Conservation (phyloP, 2,113 vertebrate genomes). For the Actenoides lindsayi region DNA sequence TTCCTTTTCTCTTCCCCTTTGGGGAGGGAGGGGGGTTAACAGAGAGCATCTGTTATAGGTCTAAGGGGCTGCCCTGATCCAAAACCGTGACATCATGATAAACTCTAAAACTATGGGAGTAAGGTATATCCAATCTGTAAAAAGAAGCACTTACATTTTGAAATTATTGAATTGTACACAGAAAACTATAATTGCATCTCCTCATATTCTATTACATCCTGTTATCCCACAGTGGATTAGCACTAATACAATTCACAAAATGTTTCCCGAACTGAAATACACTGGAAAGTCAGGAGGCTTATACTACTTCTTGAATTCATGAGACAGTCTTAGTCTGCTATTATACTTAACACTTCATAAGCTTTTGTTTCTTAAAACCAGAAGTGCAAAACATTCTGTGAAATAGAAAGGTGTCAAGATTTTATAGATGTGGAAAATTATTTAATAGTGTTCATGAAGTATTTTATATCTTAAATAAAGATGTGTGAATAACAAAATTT, state of each 20-base stretch:
- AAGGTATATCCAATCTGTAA: background rate
- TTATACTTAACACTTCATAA: background rate
- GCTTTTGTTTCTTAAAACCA: constrained; percentile 5
- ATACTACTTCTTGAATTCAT: background rate
- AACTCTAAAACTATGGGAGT: background rate
- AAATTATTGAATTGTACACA: background rate
- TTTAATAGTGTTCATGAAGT: background rate
- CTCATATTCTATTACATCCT: background rate
- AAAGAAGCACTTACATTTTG: background rate
- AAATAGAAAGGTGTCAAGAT: background rate
- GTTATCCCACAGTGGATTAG: constrained; percentile 15
- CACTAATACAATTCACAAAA: background rate
- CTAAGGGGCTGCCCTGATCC: too few relatives aligned
- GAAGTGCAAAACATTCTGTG: background rate
- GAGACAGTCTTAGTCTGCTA: background rate
- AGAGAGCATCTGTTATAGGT: too few relatives aligned
- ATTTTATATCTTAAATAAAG: background rate
- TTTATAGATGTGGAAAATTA: background rate
- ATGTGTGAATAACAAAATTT: background rate
- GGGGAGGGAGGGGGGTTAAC: too few relatives aligned
- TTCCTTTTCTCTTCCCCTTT: too few relatives aligned
- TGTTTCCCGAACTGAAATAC: constrained; percentile 1
- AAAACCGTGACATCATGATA: too few relatives aligned
- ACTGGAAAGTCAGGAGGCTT: background rate
- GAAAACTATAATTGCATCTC: constrained; percentile 8